These are phyloP conservation scores for Nomada hirtipes DNA, from an alignment of 2,888 invertebrate species.

Conservation along the genomic window DNA sequence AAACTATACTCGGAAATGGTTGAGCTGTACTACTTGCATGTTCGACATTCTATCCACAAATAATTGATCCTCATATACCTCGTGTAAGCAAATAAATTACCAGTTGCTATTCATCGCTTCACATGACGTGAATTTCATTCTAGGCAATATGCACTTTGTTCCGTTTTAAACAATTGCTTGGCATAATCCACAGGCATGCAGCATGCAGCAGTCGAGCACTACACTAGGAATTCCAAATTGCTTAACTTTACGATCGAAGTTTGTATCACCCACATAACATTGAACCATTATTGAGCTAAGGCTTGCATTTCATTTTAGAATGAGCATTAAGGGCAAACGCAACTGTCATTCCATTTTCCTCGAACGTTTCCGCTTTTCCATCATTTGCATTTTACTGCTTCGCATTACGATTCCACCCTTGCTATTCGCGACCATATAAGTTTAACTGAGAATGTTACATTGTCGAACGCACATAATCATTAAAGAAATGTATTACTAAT, in stretches of 20 bases:
- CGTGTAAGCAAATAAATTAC: too few species aligned
- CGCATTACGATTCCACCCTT: too few species aligned
- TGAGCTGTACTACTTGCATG: neutral
- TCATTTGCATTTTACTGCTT: neutral
- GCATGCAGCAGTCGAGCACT: neutral
- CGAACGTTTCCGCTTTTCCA: neutral
- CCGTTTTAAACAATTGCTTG: neutral
- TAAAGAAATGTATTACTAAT: too few species aligned
- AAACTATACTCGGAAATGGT: neutral
- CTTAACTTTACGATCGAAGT: slow-evolving; percentile 21
- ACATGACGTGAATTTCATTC: neutral
- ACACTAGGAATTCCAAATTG: slow-evolving; percentile 5
- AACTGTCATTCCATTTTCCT: neutral
- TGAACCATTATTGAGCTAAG: slow-evolving; percentile 7
- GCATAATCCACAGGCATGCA: neutral
- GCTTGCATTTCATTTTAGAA: slow-evolving; percentile 12
- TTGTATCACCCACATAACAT: slow-evolving; percentile 10
- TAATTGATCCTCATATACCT: neutral
- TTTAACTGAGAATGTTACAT: too few species aligned
- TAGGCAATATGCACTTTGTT: neutral
- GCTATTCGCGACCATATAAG: too few species aligned
- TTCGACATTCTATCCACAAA: neutral
- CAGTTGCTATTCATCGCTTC: neutral
- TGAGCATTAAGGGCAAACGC: slow-evolving; percentile 3
- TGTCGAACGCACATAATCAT: too few species aligned